phyloP scores from a whole-genome alignment of 1,140 invertebrate genomes.

The Mamestra configurata region DNA sequence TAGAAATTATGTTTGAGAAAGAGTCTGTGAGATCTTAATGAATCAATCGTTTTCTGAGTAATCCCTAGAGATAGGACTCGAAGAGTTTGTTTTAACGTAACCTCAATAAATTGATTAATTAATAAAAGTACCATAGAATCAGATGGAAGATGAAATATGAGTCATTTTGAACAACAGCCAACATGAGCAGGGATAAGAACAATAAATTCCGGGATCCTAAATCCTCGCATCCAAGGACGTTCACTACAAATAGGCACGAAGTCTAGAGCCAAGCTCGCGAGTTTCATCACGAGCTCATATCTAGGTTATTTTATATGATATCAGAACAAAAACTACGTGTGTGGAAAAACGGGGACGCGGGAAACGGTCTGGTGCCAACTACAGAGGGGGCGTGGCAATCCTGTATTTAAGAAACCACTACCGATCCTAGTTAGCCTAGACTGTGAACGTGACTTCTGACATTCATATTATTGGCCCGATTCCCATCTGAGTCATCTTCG shows the following conservation, averaged over 20 bases:
- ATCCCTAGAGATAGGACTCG: too few relatives aligned
- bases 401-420: background rate
- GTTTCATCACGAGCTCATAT: slow-evolving; percentile 11
- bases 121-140: background rate
- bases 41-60: too few relatives aligned
- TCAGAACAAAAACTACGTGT: slow-evolving; percentile 27
- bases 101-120: too few relatives aligned
- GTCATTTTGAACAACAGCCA: slow-evolving; percentile 10
- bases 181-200: background rate
- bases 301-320: slow-evolving; percentile 27
- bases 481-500: background rate
- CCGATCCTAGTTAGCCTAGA: slow-evolving; percentile 3
- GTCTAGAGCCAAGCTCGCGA: slow-evolving; percentile 7
- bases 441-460: slow-evolving; percentile 11
- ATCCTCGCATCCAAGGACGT: background rate
- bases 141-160: background rate
- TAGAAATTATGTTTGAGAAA: too few relatives aligned
- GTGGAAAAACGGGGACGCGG: slow-evolving; percentile 23
- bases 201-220: background rate
- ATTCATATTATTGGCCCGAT: slow-evolving; percentile 18
- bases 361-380: slow-evolving; percentile 32
- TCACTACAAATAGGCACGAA: background rate
- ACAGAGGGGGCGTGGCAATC: slow-evolving; percentile 22
- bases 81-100: too few relatives aligned
- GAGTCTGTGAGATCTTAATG: too few relatives aligned